Evolutionary conservation across 2,113 vertebrate species (phyloP), one percentile per base, ranked within the genome.

Genomic region (Polyodon spathula): DNA sequence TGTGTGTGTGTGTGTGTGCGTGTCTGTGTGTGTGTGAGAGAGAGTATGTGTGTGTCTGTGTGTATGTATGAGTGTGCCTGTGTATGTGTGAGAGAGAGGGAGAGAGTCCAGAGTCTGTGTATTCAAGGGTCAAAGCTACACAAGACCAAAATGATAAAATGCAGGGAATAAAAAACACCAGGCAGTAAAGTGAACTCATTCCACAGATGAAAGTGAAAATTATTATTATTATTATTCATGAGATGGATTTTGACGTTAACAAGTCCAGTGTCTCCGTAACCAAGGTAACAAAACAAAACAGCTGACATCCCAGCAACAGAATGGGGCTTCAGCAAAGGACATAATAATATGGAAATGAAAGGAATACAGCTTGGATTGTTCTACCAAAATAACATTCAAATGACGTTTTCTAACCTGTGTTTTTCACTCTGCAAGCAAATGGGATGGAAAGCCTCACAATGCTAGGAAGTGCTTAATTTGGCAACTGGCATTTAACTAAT

Each of bases 361-460:
- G 67, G 59, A 56, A 55, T 42, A 58, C 57, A 38, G 40, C 4
- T 8, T 15, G 9, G 55, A 52, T 37, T 52, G 38, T 27, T 55
- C 44, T 7, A 40, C 14, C 7, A 6, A 50, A 41, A 16, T 6
- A 14, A 16, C 37, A 55, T 55, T 54, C 62, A 63, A 64, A 51
- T 17, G 42, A 5, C 11, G 17, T 50, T 12, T 12, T 14, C 16
- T 53, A 15, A 67, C 42, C 58, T 50, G 37, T 65, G 14, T 54
- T 69, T 70, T 58, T 68, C 53, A 59, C 54, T 17, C 8, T 60
- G 60, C 15, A 37, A 48, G 64, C 42, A 60, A 66, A 68, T 63
- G 46, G 43, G 40, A 43, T 14, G 40, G 55, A 42, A 17, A 41
- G 50, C 37, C 17, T 56, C 41, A 37, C 7, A 5, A 15, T 3